Conservation (phyloP, 2,888 invertebrate genomes). For the Cheilosia grossa region DNA sequence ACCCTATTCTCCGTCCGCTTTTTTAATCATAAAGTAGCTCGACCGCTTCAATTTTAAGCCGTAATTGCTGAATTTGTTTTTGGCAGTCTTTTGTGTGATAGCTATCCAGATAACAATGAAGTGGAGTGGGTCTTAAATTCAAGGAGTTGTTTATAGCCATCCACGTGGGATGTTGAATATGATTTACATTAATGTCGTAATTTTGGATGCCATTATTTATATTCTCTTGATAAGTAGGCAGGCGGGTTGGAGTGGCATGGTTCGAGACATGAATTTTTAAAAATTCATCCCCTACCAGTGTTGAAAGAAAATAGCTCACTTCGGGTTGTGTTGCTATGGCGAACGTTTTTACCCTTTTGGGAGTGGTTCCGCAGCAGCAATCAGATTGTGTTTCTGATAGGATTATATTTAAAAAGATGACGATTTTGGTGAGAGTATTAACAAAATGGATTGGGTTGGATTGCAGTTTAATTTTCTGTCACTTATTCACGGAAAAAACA, state of each 20-base stretch:
- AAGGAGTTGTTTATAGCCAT: background rate
- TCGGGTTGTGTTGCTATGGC: too few species aligned
- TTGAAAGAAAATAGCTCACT: too few species aligned
- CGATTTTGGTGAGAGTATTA: too few species aligned
- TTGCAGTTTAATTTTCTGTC: too few species aligned
- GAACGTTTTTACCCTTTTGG: too few species aligned
- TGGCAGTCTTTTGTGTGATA: background rate
- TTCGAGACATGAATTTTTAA: background rate
- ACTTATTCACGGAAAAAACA: too few species aligned
- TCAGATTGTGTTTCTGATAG: too few species aligned
- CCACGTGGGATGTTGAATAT: background rate
- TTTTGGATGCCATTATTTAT: background rate
- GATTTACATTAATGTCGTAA: constrained; percentile 14
- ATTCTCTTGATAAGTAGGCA: background rate
- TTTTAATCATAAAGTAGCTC: background rate
- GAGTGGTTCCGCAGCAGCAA: too few species aligned
- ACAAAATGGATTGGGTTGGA: too few species aligned
- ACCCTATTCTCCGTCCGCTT: too few species aligned
- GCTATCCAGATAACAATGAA: background rate
- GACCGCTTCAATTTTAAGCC: background rate
- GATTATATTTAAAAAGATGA: too few species aligned
- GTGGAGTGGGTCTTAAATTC: background rate
- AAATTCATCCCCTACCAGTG: too few species aligned
- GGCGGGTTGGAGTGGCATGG: background rate
- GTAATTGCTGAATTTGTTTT: background rate